phyloP scores from a whole-genome alignment of 1,140 invertebrate species.

The Drosophila kepulauana region DNA sequence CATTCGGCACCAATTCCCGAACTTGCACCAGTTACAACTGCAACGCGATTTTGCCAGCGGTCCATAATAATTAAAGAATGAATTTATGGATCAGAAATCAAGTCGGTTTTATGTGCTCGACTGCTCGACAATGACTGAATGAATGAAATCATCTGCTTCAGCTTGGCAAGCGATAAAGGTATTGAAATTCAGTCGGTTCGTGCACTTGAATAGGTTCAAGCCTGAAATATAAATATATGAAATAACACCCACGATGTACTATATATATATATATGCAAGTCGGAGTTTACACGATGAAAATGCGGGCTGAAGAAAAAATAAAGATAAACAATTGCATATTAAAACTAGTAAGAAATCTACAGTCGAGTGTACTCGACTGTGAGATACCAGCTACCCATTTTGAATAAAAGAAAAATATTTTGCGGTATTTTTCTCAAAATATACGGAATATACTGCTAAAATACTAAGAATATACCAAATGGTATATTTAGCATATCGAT shows the following conservation, averaged over 20 bases:
- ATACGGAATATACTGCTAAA: too few species aligned
- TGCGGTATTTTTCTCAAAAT: too few species aligned
- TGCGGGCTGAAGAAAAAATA: background rate
- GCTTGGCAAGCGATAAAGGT: constrained; percentile 12
- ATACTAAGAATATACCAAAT: too few species aligned
- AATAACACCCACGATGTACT: background rate
- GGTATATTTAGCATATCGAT: too few species aligned
- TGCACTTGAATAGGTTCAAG: constrained; percentile 13
- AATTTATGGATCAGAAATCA: background rate
- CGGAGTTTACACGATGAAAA: background rate
- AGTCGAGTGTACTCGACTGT: too few species aligned
- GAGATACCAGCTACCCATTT: too few species aligned
- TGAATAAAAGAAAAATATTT: too few species aligned
- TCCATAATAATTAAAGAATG: constrained; percentile 44
- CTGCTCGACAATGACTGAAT: background rate
- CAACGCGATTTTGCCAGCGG: constrained; percentile 69
- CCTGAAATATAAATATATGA: too few species aligned
- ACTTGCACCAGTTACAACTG: constrained; percentile 84
- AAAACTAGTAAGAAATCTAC: background rate
- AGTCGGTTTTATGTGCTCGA: background rate
- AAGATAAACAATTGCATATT: too few species aligned
- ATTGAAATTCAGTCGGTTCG: background rate
- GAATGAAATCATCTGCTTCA: background rate
- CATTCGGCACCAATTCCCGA: constrained; percentile 86
- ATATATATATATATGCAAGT: background rate